phyloP scores from a whole-genome alignment of 2,797 vertebrate genomes.

The Psittacula echo region DNA sequence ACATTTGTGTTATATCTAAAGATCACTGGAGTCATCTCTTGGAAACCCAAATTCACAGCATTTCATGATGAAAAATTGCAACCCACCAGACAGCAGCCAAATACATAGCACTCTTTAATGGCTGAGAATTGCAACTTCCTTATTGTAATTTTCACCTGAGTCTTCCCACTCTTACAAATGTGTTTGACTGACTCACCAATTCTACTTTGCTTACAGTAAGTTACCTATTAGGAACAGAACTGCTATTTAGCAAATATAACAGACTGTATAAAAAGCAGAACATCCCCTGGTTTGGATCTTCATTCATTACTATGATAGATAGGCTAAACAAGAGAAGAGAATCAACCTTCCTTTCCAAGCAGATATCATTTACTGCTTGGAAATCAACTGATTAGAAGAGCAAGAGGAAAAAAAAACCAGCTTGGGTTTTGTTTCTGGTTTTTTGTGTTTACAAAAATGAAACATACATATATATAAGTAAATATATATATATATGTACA shows the following conservation, averaged over 20 bases:
- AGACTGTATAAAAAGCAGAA: background rate
- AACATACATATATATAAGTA: background rate
- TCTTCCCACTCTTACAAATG: background rate
- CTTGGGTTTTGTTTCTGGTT: background rate
- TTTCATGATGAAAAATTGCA: background rate
- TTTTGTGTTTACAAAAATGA: background rate
- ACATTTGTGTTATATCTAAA: background rate
- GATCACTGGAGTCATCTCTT: background rate
- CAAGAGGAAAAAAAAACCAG: background rate
- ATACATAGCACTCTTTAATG: background rate
- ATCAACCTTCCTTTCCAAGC: background rate
- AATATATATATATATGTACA: background rate
- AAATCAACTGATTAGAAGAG: background rate
- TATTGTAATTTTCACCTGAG: background rate
- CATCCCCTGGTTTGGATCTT: background rate
- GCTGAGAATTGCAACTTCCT: background rate
- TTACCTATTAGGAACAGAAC: background rate
- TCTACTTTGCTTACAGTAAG: background rate
- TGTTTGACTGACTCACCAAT: background rate
- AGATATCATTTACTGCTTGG: background rate
- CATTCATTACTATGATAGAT: background rate
- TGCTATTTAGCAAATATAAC: background rate
- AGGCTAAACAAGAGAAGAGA: background rate
- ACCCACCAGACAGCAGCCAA: background rate
- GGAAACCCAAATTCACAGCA: background rate